Evolutionary conservation across 2,113 vertebrate species (phyloP).

Genomic region (Osmerus mordax): DNA sequence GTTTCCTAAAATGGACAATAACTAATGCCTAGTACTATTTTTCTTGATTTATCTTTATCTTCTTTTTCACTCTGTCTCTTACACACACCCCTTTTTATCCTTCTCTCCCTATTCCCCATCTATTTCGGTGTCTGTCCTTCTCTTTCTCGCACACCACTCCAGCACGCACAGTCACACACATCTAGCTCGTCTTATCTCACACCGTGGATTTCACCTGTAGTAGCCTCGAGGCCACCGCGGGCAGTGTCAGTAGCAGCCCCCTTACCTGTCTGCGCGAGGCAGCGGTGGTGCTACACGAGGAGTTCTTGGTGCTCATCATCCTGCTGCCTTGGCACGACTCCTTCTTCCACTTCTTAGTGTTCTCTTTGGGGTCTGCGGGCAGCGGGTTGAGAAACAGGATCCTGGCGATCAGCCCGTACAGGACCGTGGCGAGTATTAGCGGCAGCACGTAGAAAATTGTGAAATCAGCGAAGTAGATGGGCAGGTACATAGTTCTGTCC

Average conservation of each 20-base stretch:
- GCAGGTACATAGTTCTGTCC: constrained; percentile 87
- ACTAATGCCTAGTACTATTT: too few species aligned
- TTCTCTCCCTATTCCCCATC: background rate
- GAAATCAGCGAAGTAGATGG: constrained; percentile 95
- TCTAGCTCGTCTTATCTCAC: background rate
- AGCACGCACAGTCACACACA: background rate
- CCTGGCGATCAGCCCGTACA: constrained; percentile 92
- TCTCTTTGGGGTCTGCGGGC: constrained; percentile 83
- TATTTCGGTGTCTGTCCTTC: background rate
- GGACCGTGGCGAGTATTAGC: constrained; percentile 86
- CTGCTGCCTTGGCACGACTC: constrained; percentile 70
- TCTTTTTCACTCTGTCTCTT: too few species aligned
- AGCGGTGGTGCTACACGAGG: constrained; percentile 82
- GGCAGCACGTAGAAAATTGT: constrained; percentile 91
- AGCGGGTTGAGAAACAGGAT: constrained; percentile 92
- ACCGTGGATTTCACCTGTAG: too few species aligned
- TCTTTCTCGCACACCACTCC: background rate
- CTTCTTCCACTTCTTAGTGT: constrained; percentile 78
- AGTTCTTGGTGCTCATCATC: constrained; percentile 68
- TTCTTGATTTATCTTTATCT: too few species aligned
- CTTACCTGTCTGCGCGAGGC: constrained; percentile 94
- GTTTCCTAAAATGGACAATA: too few species aligned
- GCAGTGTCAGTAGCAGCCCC: background rate
- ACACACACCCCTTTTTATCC: background rate
- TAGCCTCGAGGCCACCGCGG: too few species aligned